Evolutionary conservation across 2,888 invertebrate species (phyloP).

Genomic region (Melanostoma mellinum): DNA sequence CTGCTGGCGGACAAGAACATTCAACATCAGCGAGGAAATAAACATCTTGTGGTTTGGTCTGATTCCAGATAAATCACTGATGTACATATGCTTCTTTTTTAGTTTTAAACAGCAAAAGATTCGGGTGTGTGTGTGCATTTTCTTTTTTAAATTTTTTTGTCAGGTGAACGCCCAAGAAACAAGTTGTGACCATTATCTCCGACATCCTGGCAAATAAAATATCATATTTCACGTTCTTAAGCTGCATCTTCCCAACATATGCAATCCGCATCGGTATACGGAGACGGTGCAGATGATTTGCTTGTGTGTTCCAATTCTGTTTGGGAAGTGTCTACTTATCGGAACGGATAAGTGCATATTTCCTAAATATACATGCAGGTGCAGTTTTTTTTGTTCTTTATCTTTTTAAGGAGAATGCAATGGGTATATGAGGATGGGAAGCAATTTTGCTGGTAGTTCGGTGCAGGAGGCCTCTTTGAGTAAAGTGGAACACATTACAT

Average conservation of each 20-base stretch:
- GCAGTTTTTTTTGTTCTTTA: slow-evolving; percentile 19
- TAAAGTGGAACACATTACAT: slow-evolving; percentile 20
- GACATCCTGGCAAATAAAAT: slow-evolving; percentile 34
- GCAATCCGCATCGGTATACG: slow-evolving; percentile 39
- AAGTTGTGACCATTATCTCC: slow-evolving; percentile 3
- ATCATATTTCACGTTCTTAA: slow-evolving; percentile 46
- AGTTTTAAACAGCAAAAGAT: background rate
- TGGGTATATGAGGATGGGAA: slow-evolving; percentile 3
- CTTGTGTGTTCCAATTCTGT: slow-evolving; percentile 32
- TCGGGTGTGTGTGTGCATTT: background rate
- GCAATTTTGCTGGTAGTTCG: slow-evolving; percentile 1
- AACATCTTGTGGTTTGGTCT: slow-evolving; percentile 11
- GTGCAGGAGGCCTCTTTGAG: background rate
- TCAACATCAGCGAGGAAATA: background rate
- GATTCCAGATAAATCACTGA: slow-evolving; percentile 38
- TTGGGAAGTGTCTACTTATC: slow-evolving; percentile 49
- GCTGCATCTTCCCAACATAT: slow-evolving; percentile 44
- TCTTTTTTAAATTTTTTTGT: background rate
- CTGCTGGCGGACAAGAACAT: background rate
- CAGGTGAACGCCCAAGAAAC: slow-evolving; percentile 37
- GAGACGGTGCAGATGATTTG: slow-evolving; percentile 22
- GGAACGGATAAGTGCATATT: slow-evolving; percentile 39
- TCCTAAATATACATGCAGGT: slow-evolving; percentile 45
- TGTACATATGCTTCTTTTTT: too few relatives aligned
- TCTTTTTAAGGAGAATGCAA: slow-evolving; percentile 28